Evolutionary conservation across 2,797 vertebrate genomes (phyloP), one percentile per base, ranked within the genome.

Genomic region (Podarcis siculus): DNA sequence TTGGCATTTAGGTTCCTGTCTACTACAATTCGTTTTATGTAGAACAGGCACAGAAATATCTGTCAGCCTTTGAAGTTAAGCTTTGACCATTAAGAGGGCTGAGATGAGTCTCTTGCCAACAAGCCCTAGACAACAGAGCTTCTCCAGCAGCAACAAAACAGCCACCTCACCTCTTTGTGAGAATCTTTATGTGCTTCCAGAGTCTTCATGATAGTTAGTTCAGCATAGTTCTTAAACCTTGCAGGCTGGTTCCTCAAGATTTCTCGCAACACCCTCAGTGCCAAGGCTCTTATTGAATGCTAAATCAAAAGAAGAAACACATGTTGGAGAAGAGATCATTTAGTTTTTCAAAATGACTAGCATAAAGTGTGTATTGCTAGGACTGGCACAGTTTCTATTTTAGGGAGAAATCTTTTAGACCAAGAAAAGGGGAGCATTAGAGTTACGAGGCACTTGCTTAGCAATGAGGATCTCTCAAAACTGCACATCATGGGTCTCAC

Each of bases 131-230:
- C 37, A 30, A 64, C 7, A 66, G n/a, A 7, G 35, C 27, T 64
- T 58, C 0, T 85, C 71, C 27, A 81, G 21, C 35, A 89, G 35
- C 0, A 88, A 76, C 58, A 87, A 79, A 0, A n/a, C 9, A 55
- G 77, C 32, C 32, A 58, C 55, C 96, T 96, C 85, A 99, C 99
- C 98, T 99, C 99, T 93, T 99, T 99, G 94, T 99, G 98, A 23
- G 98, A 99, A 95, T 99, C 99, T 95, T 99, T 99, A 95, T 99
- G 99, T 35, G 99, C 98, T 97, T 99, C 99, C 95, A 99, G 96
- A 2, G 99, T 99, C 97, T 99, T 99, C 98, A 99, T 99, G 96
- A 99, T 99, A 32, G 99, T 99, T 75, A 99, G 89, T 95, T 99
- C 99, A 0, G 99, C 99, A 0, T 99, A 99, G 96, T 99, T 99